Evolutionary conservation across 2,113 vertebrate species (phyloP), one percentile per base, ranked within the genome.

Genomic region (Bettongia penicillata): DNA sequence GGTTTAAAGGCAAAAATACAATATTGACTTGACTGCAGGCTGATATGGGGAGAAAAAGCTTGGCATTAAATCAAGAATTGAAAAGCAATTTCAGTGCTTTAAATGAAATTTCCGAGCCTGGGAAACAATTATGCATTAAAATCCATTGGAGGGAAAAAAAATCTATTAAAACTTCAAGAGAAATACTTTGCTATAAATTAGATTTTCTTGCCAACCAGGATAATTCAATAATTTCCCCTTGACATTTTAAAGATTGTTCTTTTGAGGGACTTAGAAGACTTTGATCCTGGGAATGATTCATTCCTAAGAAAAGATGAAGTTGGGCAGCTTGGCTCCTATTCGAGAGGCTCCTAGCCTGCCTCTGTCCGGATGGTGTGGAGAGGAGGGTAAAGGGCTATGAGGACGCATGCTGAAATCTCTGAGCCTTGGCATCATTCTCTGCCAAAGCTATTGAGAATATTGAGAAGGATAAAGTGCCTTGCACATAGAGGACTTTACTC

Each of bases 211-310:
- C 95, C 95, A 96, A 97, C 95, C 95, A 97, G 93, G 96, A 97
- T 98, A 98, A 98, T 97, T 97, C 97, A 95, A 95, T 97, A 96
- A 97, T 96, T 98, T 97, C 97, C 96, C 96, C 97, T 96, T 97
- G 96, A 97, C 97, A 97, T 97, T 96, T 96, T 97, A 14, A 31
- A 94, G 91, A 96, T 97, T 97, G 96, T 91, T 97, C 93, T 97
- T 98, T 92, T 92, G 57, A 92, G 92, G 96, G 53, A 93, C 95
- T 97, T 95, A 95, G 61, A 93, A 97, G 91, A 93, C 90, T 91
- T 95, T 96, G 94, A 96, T 97, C 91, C 96, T 95, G 89, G 94
- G 94, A 95, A 92, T 11, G 0, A 96, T 97, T 96, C 94, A 93
- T 95, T 97, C 95, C 51, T 93, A 91, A 94, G 89, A 94, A 91